Conservation (phyloP, 2,113 vertebrate species). For the Callionymus lyra region DNA sequence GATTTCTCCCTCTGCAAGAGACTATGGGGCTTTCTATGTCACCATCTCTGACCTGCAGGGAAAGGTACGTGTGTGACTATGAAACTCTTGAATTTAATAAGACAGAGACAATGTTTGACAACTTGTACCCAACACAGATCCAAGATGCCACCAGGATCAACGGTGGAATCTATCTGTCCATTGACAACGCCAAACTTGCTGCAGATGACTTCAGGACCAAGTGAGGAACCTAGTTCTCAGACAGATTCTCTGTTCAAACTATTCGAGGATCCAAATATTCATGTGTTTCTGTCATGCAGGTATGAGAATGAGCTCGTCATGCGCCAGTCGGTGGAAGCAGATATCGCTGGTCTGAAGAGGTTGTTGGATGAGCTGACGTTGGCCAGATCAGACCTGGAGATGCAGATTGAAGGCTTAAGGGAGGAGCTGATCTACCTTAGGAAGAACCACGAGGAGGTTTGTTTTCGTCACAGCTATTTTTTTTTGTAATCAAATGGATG, state of each 20-base stretch:
- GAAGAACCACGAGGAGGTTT: conserved; percentile 82
- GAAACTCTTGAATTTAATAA: too few relatives aligned
- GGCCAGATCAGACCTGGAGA: conserved; percentile 71
- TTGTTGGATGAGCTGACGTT: conserved; percentile 65
- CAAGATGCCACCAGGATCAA: conserved; percentile 63
- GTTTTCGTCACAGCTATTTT: not conserved
- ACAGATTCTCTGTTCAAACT: not conserved
- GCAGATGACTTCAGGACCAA: conserved; percentile 83
- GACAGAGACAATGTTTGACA: not conserved
- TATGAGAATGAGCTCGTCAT: conserved; percentile 78
- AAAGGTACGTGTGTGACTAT: conserved; percentile 65
- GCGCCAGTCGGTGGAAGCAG: conserved; percentile 78
- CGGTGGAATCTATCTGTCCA: conserved; percentile 69
- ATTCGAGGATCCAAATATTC: not conserved
- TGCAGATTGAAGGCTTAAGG: conserved; percentile 73
- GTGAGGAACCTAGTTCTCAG: conserved; percentile 54
- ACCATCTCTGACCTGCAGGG: conserved; percentile 75
- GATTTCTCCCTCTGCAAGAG: conserved; percentile 47
- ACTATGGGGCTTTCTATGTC: conserved; percentile 71
- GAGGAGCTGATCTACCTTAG: conserved; percentile 78
- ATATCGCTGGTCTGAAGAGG: conserved; percentile 71
- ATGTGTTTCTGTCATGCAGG: conserved; percentile 41
- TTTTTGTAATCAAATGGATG: not conserved
- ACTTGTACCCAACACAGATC: conserved; percentile 23
- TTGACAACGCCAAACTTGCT: conserved; percentile 79